phyloP scores from a whole-genome alignment of 2,888 invertebrate genomes.

The Ptycholaimellus sp. region DNA sequence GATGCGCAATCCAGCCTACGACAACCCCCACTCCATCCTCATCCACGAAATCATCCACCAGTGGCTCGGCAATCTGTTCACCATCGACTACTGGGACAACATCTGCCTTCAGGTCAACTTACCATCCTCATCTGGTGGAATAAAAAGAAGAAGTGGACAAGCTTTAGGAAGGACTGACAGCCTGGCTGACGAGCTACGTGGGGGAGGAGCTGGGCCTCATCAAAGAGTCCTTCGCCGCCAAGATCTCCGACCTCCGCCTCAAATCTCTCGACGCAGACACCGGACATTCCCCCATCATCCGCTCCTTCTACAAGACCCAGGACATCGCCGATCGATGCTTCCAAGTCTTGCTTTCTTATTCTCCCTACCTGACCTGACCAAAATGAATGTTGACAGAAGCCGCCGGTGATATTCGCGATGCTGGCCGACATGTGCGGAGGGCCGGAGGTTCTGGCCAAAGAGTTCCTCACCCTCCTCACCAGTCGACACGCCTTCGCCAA shows the following conservation, averaged over 20 bases:
- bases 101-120: slow-evolving; percentile 5
- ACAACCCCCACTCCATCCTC: neutral
- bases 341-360: no score
- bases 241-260: neutral
- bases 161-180: slow-evolving; percentile 2
- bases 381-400: slow-evolving; percentile 2
- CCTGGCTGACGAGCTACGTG: slow-evolving; percentile 1
- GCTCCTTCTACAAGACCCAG: slow-evolving; percentile 1
- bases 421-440: slow-evolving; percentile 1
- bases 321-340: neutral
- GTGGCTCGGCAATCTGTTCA: slow-evolving; percentile 6
- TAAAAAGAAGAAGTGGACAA: neutral
- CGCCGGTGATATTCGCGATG: slow-evolving; percentile 3
- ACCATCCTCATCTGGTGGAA: neutral
- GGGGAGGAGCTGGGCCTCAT: neutral
- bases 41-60: slow-evolving; percentile 4
- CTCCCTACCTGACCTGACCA: no score
- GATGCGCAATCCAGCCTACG: neutral
- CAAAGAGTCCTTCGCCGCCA: slow-evolving; percentile 1
- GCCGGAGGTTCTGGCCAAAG: neutral
- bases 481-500: neutral
- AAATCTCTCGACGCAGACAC: neutral
- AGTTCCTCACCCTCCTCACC: neutral
- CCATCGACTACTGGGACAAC: slow-evolving; percentile 3
- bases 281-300: neutral